A percentile compares a stretch with the other conserved stretches of the same genome.
Conservation (phyloP, 2,888 invertebrate species). For the Microdon myrmicae region DNA sequence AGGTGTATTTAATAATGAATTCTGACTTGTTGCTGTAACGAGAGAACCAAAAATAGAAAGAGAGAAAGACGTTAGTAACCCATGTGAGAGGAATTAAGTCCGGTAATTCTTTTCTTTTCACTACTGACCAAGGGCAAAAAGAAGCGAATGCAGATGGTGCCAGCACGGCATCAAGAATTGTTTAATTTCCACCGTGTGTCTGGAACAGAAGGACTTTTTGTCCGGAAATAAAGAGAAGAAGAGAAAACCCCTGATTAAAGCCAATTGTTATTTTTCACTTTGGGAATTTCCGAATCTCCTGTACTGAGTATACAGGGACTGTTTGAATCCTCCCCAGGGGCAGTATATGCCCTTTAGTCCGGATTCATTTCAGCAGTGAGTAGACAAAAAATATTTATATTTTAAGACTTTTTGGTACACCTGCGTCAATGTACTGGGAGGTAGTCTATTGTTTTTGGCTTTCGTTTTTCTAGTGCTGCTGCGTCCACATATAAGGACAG, state of each 20-base stretch:
- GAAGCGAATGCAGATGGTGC: conserved; percentile 39
- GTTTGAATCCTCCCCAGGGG: conserved; percentile 8
- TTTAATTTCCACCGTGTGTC: conserved; percentile 45
- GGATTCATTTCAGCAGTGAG: conserved; percentile 47
- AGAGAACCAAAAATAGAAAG: conserved; percentile 3
- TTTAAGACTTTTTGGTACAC: conserved; percentile 38
- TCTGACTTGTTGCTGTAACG: conserved; percentile 55
- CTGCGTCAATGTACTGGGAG: conserved; percentile 13
- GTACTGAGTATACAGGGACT: not conserved
- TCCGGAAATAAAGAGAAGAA: not conserved
- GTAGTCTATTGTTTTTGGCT: conserved; percentile 14
- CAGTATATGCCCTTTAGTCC: conserved; percentile 43
- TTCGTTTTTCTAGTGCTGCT: conserved; percentile 21
- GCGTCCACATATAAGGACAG: not conserved
- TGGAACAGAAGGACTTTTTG: conserved; percentile 13
- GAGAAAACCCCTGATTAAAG: conserved; percentile 46
- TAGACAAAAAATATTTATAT: conserved; percentile 50
- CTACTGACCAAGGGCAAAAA: conserved; percentile 20
- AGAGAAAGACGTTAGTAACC: too few relatives aligned
- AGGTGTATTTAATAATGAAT: conserved; percentile 66
- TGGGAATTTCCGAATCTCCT: conserved; percentile 9
- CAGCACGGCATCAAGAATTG: conserved; percentile 30
- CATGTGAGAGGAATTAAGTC: conserved; percentile 9
- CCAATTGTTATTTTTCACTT: conserved; percentile 41
- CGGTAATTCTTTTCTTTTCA: conserved; percentile 2